Evolutionary conservation across 2,113 vertebrate species (phyloP), one percentile per base, ranked within the genome.

Genomic region (Ranitomeya imitator): DNA sequence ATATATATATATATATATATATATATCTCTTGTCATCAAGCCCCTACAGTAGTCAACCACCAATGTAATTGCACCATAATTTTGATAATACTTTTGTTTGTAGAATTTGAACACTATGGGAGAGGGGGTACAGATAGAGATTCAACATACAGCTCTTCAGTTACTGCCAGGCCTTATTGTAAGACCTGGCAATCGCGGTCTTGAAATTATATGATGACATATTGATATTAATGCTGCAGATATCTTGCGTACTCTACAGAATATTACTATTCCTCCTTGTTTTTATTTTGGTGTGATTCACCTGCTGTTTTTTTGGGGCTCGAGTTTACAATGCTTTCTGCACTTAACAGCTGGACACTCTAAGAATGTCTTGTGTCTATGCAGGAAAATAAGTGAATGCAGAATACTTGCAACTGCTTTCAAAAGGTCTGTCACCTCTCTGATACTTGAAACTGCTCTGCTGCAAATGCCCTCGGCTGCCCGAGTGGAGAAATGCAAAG

Each of bases 371-470:
- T 74, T 65, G 55, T 61, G 69, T 85, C 84, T 23, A 60, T 23
- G 83, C 65, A 85, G 69, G 65, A 85, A 85, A 85, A 21, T 51
- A 59, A 23, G 59, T 51, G 31, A 77, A 77, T 65, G n/a, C 60
- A n/a, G 60, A 85, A 55, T 76, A 74, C 18, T 11, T 63, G 45
- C 63, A 23, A 74, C n/a, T 76, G 80, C 60, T 73, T 74, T 37
- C 23, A 18, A 37, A 83, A 52, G 10, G 81, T 37, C 51, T 74
- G 23, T 85, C 83, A 74, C 26, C 85, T 79, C 21, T 86, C 45
- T 67, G 37, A 86, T 86, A 86, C 85, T 86, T 78, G 85, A 86
- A 45, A 86, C 57, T 86, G 59, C 74, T 78, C 74, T 79, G 59
- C 74, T 78, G 51, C 81, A 57, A 57, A 79, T 12, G n/a, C 12